Evolutionary conservation across 2,888 invertebrate species (phyloP).

Genomic region (Antitype chi): DNA sequence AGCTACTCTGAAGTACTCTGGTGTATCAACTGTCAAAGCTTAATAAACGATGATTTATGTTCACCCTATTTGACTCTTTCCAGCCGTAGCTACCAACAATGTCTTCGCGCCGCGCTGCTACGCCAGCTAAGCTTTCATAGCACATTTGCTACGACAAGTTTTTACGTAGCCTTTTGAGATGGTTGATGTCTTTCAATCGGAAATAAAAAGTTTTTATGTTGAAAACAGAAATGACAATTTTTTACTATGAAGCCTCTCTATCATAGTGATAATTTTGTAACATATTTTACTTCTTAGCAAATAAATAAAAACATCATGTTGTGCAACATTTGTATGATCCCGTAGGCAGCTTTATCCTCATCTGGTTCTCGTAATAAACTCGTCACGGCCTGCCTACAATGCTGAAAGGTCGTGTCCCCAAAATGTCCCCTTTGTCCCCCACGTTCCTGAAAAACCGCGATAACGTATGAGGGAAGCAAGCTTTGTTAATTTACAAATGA

Average conservation of each 20-base stretch:
- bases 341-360: not conserved
- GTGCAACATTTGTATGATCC: not conserved
- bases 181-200: not conserved
- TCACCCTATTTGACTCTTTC: not conserved
- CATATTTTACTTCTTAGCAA: no score
- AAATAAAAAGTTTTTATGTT: not conserved
- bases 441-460: conserved; percentile 71
- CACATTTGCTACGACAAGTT: conserved; percentile 6
- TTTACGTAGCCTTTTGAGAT: not conserved
- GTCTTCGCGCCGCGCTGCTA: conserved; percentile 8
- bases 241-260: no score
- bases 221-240: not conserved
- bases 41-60: not conserved
- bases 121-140: conserved; percentile 40
- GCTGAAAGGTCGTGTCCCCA: conserved; percentile 31
- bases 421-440: conserved; percentile 52
- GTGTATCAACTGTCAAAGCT: no score
- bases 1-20: no score
- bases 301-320: not conserved
- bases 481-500: conserved; percentile 58
- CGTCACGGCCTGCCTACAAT: conserved; percentile 46
- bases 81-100: not conserved
- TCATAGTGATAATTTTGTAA: not conserved
- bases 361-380: conserved; percentile 46
- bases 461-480: conserved; percentile 48